phyloP scores from a whole-genome alignment of 2,113 vertebrate genomes.

The Vireo altiloquus region DNA sequence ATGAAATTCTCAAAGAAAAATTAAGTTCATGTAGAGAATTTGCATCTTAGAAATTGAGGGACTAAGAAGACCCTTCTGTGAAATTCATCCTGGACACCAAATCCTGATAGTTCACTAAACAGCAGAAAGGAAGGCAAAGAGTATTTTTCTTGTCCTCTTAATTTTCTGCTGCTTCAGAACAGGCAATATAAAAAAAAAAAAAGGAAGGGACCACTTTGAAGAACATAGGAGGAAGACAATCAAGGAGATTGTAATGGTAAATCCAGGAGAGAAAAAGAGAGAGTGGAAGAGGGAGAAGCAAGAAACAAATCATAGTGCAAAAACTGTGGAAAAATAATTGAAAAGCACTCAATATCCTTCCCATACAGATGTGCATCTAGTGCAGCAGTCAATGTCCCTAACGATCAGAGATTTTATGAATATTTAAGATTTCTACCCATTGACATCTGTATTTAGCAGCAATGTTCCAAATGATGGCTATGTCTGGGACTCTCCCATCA shows the following conservation, averaged over 20 bases:
- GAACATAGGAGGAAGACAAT: background rate
- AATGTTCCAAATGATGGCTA: background rate
- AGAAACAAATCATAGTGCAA: background rate
- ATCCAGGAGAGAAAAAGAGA: background rate
- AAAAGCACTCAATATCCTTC: background rate
- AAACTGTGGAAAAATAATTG: background rate
- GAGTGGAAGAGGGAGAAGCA: background rate
- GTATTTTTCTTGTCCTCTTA: background rate
- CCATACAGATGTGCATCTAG: background rate
- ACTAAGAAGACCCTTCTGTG: background rate
- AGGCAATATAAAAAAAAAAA: background rate
- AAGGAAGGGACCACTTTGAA: background rate
- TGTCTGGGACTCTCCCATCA: background rate
- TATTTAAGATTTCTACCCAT: background rate
- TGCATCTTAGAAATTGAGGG: background rate
- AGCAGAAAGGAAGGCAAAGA: background rate
- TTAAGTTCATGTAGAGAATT: background rate
- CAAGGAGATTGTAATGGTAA: background rate
- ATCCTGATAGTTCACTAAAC: background rate
- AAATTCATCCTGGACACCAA: background rate
- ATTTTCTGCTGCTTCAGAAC: background rate
- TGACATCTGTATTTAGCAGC: background rate
- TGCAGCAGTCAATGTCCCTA: background rate
- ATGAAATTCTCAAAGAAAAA: background rate
- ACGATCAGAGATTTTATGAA: background rate